Evolutionary conservation across 1,140 invertebrate species (phyloP).

Genomic region (Ditylenchus dipsaci): DNA sequence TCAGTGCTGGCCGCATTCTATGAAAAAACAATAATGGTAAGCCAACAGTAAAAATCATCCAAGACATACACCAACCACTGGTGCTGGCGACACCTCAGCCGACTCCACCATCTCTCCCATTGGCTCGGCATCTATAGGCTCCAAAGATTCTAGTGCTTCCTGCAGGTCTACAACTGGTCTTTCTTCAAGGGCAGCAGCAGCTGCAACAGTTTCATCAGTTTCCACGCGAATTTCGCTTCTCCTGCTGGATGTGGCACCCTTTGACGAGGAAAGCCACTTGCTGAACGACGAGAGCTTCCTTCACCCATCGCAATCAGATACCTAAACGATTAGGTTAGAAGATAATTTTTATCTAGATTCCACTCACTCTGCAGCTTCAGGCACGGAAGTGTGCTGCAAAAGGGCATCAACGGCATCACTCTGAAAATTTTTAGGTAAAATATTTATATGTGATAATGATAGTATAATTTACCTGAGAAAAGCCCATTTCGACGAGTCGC

Average conservation of each 20-base stretch:
- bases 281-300: background rate
- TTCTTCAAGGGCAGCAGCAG: background rate
- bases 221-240: background rate
- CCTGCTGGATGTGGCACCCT: slow-evolving; percentile 11
- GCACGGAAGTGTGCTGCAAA: slow-evolving; percentile 17
- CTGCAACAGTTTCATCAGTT: background rate
- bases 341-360: background rate
- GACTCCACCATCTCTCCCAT: background rate
- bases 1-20: no score
- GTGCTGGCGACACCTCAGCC: no score
- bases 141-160: background rate
- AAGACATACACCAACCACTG: no score
- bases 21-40: no score
- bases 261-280: background rate
- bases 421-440: slow-evolving; percentile 1
- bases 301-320: slow-evolving; percentile 2
- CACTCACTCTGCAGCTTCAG: slow-evolving; percentile 21
- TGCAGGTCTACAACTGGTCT: background rate
- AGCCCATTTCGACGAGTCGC: slow-evolving; percentile 32
- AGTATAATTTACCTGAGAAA: slow-evolving; percentile 9
- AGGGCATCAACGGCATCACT: slow-evolving; percentile 35
- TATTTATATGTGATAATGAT: background rate
- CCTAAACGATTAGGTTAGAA: background rate
- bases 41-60: no score
- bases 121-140: background rate